A percentile compares a stretch with the other conserved stretches of the same genome.
These are phyloP conservation scores for Falco rusticolus DNA, from an alignment of 2,797 vertebrate genomes.

Conservation along the genomic window DNA sequence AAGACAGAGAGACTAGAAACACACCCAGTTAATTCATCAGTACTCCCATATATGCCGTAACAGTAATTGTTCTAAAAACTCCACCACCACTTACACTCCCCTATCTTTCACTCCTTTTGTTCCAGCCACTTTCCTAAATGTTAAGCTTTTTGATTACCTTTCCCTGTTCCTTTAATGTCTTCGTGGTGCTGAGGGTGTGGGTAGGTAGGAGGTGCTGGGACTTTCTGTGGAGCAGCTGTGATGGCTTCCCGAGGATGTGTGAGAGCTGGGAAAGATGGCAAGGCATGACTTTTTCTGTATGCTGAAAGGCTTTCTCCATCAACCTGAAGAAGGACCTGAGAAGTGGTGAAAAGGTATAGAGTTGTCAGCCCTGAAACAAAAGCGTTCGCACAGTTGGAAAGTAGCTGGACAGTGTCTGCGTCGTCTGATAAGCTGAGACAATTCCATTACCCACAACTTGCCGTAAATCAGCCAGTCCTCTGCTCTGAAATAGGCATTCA, in stretches of 20 bases:
- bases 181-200: not conserved
- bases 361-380: conserved; percentile 30
- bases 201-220: not conserved
- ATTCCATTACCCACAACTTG: not conserved
- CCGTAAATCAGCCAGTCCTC: not conserved
- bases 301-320: conserved; percentile 42
- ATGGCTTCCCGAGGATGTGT: not conserved
- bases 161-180: conserved; percentile 9
- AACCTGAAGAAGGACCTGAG: conserved; percentile 32
- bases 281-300: not conserved
- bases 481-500: not conserved
- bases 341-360: conserved; percentile 56
- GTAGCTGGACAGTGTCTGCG: conserved; percentile 20
- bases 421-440: conserved; percentile 42
- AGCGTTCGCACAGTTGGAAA: not conserved
- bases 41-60: not conserved
- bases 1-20: not conserved
- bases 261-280: not conserved
- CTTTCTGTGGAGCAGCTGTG: conserved; percentile 56
- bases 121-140: not conserved
- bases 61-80: not conserved
- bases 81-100: not conserved
- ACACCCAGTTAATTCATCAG: not conserved
- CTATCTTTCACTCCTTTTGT: not conserved
- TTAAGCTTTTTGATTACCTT: not conserved